phyloP scores from a whole-genome alignment of 2,797 vertebrate species.

The Astyanax mexicanus region DNA sequence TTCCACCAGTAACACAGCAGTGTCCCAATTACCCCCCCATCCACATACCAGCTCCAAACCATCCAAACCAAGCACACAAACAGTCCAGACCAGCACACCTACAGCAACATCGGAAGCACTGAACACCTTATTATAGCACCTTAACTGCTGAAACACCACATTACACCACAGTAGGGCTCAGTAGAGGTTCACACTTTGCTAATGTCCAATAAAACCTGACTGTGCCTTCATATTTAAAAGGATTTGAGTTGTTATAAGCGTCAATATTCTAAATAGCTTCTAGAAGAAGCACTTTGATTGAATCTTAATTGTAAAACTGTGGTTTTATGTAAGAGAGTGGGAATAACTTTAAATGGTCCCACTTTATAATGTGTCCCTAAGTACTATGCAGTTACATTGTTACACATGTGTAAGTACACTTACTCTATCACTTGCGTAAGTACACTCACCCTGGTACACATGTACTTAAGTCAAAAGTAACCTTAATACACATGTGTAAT shows the following conservation, averaged over 20 bases:
- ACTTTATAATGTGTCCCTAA: too few relatives aligned
- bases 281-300: not conserved
- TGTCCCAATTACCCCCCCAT: constrained; percentile 47
- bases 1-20: constrained; percentile 49
- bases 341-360: too few relatives aligned
- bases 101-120: not conserved
- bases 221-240: not conserved
- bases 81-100: not conserved
- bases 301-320: too few relatives aligned
- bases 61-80: constrained; percentile 11
- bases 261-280: too few relatives aligned
- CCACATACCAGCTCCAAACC: constrained; percentile 50
- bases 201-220: not conserved
- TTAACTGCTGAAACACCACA: not conserved
- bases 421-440: too few relatives aligned
- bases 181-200: not conserved
- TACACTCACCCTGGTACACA: too few relatives aligned
- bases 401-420: too few relatives aligned
- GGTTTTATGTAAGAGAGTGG: too few relatives aligned
- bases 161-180: not conserved
- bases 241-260: not conserved
- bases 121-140: constrained; percentile 7
- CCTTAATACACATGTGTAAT: too few relatives aligned
- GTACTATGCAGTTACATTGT: too few relatives aligned
- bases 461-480: too few relatives aligned